These are phyloP conservation scores for Chouioia cunea DNA, from an alignment of 2,888 invertebrate species.

Conservation along the genomic window DNA sequence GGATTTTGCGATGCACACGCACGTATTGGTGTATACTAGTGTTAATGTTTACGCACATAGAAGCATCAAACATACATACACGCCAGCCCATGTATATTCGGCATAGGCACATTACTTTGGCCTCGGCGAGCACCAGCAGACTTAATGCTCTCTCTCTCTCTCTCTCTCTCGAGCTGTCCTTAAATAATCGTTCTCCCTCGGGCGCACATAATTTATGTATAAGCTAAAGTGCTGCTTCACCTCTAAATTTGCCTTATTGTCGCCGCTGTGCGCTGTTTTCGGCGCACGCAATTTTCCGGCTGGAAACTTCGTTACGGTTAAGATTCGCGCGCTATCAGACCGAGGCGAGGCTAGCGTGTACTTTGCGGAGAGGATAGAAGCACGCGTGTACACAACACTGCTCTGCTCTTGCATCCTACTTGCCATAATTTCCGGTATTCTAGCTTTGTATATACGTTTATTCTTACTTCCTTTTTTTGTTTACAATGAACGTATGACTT, in stretches of 20 bases:
- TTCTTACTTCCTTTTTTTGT: no score
- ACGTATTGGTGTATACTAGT: not conserved
- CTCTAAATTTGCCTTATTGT: constrained; percentile 46
- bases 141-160: constrained; percentile 18
- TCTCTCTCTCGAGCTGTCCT: not conserved
- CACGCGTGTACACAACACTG: not conserved
- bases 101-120: not conserved
- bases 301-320: constrained; percentile 53
- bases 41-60: not conserved
- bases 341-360: constrained; percentile 14
- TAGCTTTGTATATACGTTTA: no score
- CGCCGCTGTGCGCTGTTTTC: constrained; percentile 36
- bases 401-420: no score
- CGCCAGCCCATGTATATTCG: not conserved
- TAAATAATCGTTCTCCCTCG: not conserved
- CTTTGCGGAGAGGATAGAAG: constrained; percentile 33
- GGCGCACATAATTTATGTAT: constrained; percentile 40
- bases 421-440: no score
- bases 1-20: constrained; percentile 25
- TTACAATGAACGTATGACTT: no score
- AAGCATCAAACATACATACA: not conserved
- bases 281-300: constrained; percentile 48
- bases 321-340: constrained; percentile 53
- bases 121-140: constrained; percentile 17
- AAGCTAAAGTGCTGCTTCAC: constrained; percentile 41